Conservation (phyloP, 2,888 invertebrate species). For the Scrobipalpa costella region DNA sequence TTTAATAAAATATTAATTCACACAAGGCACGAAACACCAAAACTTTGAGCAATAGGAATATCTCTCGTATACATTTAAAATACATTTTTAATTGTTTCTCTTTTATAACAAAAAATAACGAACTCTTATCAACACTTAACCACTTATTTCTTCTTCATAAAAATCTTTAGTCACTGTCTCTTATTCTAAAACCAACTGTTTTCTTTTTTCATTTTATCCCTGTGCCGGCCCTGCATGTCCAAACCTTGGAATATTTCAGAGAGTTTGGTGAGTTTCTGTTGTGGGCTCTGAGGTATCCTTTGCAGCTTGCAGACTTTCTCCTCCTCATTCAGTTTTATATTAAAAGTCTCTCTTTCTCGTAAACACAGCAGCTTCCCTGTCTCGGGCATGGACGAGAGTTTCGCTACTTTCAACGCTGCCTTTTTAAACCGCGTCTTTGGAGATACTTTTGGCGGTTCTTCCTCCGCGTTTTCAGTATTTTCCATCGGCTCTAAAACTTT, state of each 20-base stretch:
- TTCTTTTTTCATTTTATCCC: slow-evolving; percentile 70
- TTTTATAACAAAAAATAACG: slow-evolving; percentile 53
- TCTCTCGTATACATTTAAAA: slow-evolving; percentile 47
- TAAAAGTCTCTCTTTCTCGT: slow-evolving; percentile 62
- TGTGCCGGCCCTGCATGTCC: slow-evolving; percentile 65
- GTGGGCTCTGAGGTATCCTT: slow-evolving; percentile 59
- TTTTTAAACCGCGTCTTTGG: slow-evolving; percentile 71
- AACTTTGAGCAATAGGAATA: slow-evolving; percentile 71
- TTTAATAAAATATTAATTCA: slow-evolving; percentile 62
- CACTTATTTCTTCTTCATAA: slow-evolving; percentile 49
- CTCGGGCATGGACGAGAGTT: slow-evolving; percentile 63
- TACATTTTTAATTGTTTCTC: slow-evolving; percentile 34
- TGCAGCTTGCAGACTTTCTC: slow-evolving; percentile 51
- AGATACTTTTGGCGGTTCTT: slow-evolving; percentile 49
- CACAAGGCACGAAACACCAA: slow-evolving; percentile 47
- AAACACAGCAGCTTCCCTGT: slow-evolving; percentile 70
- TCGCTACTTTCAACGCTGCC: slow-evolving; percentile 68
- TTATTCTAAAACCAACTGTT: slow-evolving; percentile 74
- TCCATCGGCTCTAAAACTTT: slow-evolving; percentile 26
- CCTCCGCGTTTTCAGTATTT: slow-evolving; percentile 30
- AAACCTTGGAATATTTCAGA: slow-evolving; percentile 72
- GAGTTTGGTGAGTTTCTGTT: slow-evolving; percentile 62
- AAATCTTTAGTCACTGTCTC: slow-evolving; percentile 43
- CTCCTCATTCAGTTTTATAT: slow-evolving; percentile 44
- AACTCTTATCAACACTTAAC: slow-evolving; percentile 52